These are phyloP conservation scores for Urosaurus nigricauda DNA, from an alignment of 2,797 vertebrate species.

Conservation along the genomic window DNA sequence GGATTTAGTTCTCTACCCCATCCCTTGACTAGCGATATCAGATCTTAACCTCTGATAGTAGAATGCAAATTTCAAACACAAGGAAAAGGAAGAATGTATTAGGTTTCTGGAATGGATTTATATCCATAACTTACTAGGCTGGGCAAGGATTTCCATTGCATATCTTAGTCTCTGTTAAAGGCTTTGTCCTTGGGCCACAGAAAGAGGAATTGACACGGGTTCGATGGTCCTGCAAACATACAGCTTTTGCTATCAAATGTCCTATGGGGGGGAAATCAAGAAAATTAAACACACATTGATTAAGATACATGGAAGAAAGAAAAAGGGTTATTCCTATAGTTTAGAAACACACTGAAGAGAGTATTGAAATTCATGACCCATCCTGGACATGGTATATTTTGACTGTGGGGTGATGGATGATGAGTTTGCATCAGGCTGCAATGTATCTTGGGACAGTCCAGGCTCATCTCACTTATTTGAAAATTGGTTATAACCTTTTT, in stretches of 20 bases:
- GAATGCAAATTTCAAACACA: background rate
- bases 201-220: constrained; percentile 90
- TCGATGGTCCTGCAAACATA: constrained; percentile 92
- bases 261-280: constrained; percentile 78
- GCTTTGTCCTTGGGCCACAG: constrained; percentile 85
- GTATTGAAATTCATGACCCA: background rate
- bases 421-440: background rate
- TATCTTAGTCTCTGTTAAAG: constrained; percentile 85
- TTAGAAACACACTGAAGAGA: background rate
- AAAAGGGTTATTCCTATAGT: background rate
- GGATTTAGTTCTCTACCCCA: background rate
- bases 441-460: background rate
- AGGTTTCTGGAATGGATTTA: background rate
- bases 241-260: constrained; percentile 88
- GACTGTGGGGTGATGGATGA: no score
- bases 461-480: background rate
- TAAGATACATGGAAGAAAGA: background rate
- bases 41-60: no score
- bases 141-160: constrained; percentile 94
- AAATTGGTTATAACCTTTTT: background rate
- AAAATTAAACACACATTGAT: constrained; percentile 1
- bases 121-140: constrained; percentile 85
- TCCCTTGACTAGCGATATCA: background rate
- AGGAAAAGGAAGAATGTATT: background rate
- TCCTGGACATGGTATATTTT: background rate